Evolutionary conservation across 1,140 invertebrate species (phyloP).

Genomic region (Meloidogyne hapla): DNA sequence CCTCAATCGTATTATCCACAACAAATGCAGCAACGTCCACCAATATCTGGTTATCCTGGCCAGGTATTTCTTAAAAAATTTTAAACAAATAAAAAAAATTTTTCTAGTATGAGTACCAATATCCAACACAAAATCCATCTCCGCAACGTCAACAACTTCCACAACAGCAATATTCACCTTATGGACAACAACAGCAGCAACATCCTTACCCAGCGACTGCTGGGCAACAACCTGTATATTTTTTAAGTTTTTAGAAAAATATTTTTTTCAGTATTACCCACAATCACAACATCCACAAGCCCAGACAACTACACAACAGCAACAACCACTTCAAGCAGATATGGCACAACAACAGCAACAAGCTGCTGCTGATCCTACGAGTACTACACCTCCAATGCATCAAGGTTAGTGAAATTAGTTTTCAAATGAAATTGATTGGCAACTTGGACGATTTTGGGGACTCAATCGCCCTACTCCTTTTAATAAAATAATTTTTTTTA

Average conservation of each 20-base stretch:
- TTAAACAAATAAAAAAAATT: background rate
- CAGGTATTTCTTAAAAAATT: background rate
- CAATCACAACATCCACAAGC: background rate
- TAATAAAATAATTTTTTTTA: background rate
- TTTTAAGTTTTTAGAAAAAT: too few species aligned
- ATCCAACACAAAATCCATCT: background rate
- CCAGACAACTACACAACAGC: background rate
- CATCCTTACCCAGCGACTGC: conserved; percentile 15
- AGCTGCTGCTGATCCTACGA: conserved; percentile 14
- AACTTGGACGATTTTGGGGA: too few species aligned
- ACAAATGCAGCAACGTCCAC: conserved; percentile 18
- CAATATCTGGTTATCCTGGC: background rate
- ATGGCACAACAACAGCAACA: background rate
- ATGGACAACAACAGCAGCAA: conserved; percentile 24
- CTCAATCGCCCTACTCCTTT: background rate
- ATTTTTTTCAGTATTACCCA: background rate
- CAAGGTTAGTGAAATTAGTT: too few species aligned
- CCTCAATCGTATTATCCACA: conserved; percentile 29
- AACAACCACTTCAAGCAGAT: background rate
- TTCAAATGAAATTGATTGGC: too few species aligned
- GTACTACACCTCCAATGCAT: conserved; percentile 31
- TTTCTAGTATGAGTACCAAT: conserved; percentile 28
- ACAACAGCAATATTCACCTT: conserved; percentile 27
- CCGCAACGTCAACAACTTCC: conserved; percentile 14
- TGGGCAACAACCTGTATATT: conserved; percentile 12